phyloP scores from a whole-genome alignment of 2,888 invertebrate species.

The Branchellion lobata region DNA sequence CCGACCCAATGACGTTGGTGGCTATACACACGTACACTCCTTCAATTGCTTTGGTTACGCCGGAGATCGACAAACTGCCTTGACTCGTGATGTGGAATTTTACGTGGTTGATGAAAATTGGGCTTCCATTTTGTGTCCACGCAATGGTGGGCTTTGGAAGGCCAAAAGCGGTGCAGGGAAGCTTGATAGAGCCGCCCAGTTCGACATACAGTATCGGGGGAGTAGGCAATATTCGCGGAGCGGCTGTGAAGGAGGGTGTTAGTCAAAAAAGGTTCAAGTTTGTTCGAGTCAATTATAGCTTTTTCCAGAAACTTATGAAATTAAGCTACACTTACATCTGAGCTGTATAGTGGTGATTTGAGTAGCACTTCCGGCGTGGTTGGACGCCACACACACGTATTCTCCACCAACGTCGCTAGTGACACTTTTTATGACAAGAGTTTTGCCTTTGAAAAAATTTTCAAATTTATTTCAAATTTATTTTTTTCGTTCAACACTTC shows the following conservation, averaged over 20 bases:
- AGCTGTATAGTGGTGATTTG: background rate
- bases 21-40: conserved; percentile 65
- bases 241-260: background rate
- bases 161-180: background rate
- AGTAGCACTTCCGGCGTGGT: conserved; percentile 62
- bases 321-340: background rate
- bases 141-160: background rate
- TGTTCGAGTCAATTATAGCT: background rate
- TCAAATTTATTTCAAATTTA: background rate
- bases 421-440: conserved; percentile 55
- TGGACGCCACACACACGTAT: conserved; percentile 63
- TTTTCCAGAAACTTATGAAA: too few species aligned
- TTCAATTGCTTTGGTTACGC: conserved; percentile 57
- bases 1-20: conserved; percentile 64
- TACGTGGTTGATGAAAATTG: background rate
- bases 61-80: background rate
- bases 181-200: background rate
- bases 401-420: conserved; percentile 55
- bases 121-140: background rate
- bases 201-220: background rate
- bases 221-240: background rate
- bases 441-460: conserved; percentile 54
- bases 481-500: background rate
- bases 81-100: background rate
- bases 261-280: background rate